phyloP scores from a whole-genome alignment of 2,113 vertebrate genomes.

The Dunckerocampus dactyliophorus region DNA sequence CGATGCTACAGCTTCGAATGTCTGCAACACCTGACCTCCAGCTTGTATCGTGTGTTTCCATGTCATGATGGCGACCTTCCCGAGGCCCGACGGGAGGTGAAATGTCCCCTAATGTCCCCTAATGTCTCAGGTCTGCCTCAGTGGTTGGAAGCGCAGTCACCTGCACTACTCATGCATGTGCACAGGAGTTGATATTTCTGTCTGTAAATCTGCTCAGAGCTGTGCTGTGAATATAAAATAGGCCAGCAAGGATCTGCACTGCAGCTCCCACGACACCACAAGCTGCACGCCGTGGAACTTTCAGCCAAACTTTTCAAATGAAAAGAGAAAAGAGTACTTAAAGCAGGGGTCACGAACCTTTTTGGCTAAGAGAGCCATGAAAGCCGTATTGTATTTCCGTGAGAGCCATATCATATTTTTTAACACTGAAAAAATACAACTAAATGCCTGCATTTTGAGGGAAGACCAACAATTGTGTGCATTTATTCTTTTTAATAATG shows the following conservation, averaged over 20 bases:
- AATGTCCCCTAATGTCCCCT: not conserved
- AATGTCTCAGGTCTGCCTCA: not conserved
- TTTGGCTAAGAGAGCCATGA: no score
- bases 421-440: no score
- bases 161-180: conserved; percentile 14
- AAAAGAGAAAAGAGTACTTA: no score
- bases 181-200: conserved; percentile 13
- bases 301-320: not conserved
- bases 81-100: conserved; percentile 12
- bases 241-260: conserved; percentile 63
- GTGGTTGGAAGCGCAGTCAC: conserved; percentile 7
- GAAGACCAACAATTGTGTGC: no score
- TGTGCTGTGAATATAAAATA: conserved; percentile 67
- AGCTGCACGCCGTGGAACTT: not conserved
- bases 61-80: conserved; percentile 40
- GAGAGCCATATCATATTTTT: no score
- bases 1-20: not conserved
- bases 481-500: no score
- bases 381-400: no score
- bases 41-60: conserved; percentile 4
- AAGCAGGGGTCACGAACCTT: no score
- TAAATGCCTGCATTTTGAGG: no score
- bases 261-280: conserved; percentile 48
- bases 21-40: conserved; percentile 6
- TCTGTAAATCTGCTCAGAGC: conserved; percentile 37